Base-by-base conservation (phyloP, 2,797 vertebrate species). In the Argyrosomus regius region DNA sequence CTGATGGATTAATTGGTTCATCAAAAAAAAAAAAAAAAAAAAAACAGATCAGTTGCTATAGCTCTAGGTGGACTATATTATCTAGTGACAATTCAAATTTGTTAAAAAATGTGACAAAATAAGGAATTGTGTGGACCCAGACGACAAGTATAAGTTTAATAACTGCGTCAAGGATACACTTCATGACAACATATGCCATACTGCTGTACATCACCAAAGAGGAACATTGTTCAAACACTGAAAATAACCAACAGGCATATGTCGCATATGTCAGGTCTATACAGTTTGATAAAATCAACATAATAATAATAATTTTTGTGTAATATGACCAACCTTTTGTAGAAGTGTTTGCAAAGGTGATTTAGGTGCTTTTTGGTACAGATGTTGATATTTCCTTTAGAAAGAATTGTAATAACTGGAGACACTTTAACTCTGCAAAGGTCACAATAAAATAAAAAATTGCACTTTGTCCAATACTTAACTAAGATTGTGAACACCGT, bases 101-200 rank as follows among this genome's bases (percentile, higher is more conserved):
- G 10, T 50, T 39, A 43, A 54, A 35, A 73, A 3, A 52, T 12
- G n/a, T 13, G 7, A 52, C 7, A 26, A 39, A 62, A 46, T 18
- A 24, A 28, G 4, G 5, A 26, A 11, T 41, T 73, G 7, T 75
- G 6, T 58, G 9, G 63, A 41, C 12, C 12, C 7, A 63, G 58
- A 50, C 35, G 69, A 45, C 52, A 52, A 6, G 22, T 49, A 5
- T 28, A 54, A 72, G 48, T 81, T 76, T 72, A 67, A 66, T 49
- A 49, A 16, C 60, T 64, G 48, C 5, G 4, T 57, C 10, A 31
- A 50, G 22, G 31, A 71, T 63, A 8, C 26, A 57, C 35, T 28
- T 41, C 31, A 64, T 49, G 7, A 52, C 46, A 68, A 45, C n/a
- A 28, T 26, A 18, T 26, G 61, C 3, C 62, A 50, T 26, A 24